These are phyloP conservation scores for Siphamia tubifer DNA, from an alignment of 2,113 vertebrate genomes.

Conservation along the genomic window DNA sequence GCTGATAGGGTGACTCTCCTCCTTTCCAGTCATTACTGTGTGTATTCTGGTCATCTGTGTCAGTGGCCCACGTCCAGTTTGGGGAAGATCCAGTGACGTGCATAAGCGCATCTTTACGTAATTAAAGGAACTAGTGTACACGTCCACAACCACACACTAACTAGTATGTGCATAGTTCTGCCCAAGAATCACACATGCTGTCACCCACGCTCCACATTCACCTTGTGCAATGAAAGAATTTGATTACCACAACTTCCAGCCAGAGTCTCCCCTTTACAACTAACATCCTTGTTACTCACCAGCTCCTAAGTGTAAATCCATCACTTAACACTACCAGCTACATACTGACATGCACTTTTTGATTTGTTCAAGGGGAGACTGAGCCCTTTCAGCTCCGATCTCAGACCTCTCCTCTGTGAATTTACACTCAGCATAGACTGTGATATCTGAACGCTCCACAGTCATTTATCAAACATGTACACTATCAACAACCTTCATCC, in stretches of 20 bases:
- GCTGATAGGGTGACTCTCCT: neutral
- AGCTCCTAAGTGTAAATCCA: neutral
- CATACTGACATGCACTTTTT: slow-evolving; percentile 51
- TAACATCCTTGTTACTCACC: slow-evolving; percentile 37
- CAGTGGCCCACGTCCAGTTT: slow-evolving; percentile 2
- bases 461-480: neutral
- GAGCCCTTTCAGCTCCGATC: neutral
- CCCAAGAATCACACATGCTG: slow-evolving; percentile 34
- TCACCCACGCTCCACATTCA: slow-evolving; percentile 37
- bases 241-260: slow-evolving; percentile 28
- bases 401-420: neutral
- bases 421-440: neutral
- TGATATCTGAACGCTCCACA: neutral
- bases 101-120: slow-evolving; percentile 7
- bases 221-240: slow-evolving; percentile 45
- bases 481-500: neutral
- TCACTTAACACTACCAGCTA: slow-evolving; percentile 25
- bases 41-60: neutral
- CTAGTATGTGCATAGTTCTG: slow-evolving; percentile 34
- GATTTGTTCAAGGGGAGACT: neutral
- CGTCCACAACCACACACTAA: slow-evolving; percentile 44
- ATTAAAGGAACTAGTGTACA: slow-evolving; percentile 50
- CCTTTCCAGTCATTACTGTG: neutral
- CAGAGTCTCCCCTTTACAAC: neutral
- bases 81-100: slow-evolving; percentile 67